Base-by-base conservation (phyloP, 2,888 invertebrate species). In the Orgyia antiqua region DNA sequence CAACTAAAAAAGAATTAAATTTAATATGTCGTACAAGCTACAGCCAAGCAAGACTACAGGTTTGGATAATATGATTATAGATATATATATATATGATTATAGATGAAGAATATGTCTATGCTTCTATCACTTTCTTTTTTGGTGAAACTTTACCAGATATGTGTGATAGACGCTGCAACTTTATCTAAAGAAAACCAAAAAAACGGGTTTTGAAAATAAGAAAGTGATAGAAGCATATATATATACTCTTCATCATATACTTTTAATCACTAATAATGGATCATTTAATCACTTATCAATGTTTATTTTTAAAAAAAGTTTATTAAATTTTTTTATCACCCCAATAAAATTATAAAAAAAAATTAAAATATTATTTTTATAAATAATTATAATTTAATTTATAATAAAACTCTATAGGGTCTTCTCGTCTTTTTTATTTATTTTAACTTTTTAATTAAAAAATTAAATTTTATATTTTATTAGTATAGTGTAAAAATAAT, bases 381-480 rank as follows among this genome's bases (percentile, higher is more conserved):
- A 72, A 64, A 77, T 62, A 75, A 68, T 58, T 64, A 58, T 55
- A 70, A 65, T 56, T 58, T 67, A 64, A 77, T 84, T 66, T 57
- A 36, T 27, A 68, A 74, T 75, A 45, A 92, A 92, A 89, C 88
- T 92, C 90, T 90, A 91, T 89, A 91, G 91, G 91, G 91, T 92
- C 92, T 92, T 91, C 89, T 92, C 90, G 91, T 92, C 91, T 89
- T 86, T 88, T 87, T 88, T 88, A 62, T 33, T 36, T 42, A 91
- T 89, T 87, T 89, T 87, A 90, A 87, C 87, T 88, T 91, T 91
- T 91, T 91, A 56, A 69, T 73, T 72, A 71, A 77, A 79, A 77
- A 76, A 74, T 80, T 83, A 77, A 76, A 57, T 78, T 86, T 48
- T 75, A 73, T 32, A 30, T 29, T 44, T 41, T 73, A 49, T 41